phyloP scores from a whole-genome alignment of 2,113 vertebrate species.

The Ophthalmolycus amberensis region DNA sequence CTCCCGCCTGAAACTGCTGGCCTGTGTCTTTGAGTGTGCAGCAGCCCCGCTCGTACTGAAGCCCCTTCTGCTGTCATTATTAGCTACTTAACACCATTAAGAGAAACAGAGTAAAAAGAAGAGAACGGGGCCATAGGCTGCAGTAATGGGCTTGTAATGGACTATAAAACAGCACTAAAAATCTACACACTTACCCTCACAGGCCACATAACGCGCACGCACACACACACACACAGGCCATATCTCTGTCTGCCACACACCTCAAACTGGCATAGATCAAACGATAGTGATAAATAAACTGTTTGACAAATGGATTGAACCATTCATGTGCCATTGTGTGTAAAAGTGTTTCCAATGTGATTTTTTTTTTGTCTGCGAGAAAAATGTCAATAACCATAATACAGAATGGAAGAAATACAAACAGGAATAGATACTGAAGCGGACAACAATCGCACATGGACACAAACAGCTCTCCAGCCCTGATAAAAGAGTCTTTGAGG shows the following conservation, averaged over 20 bases:
- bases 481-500: conserved; percentile 42
- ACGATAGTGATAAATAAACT: conserved; percentile 22
- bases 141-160: conserved; percentile 64
- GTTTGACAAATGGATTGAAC: conserved; percentile 10
- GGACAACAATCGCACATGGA: conserved; percentile 5
- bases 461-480: not conserved
- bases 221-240: not conserved
- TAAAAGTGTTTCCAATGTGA: conserved; percentile 10
- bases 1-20: conserved; percentile 14
- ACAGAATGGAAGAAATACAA: conserved; percentile 22
- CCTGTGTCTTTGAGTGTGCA: conserved; percentile 24
- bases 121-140: conserved; percentile 57
- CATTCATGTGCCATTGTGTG: not conserved
- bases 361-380: conserved; percentile 12
- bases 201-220: conserved; percentile 29
- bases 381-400: conserved; percentile 32
- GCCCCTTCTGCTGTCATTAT: conserved; percentile 55
- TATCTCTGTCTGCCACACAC: conserved; percentile 24
- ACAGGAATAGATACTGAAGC: conserved; percentile 16
- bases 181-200: conserved; percentile 44
- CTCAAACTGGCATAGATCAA: conserved; percentile 17
- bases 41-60: conserved; percentile 4
- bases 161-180: conserved; percentile 70
- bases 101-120: conserved; percentile 63
- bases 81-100: conserved; percentile 63